Conservation (phyloP, 1,140 invertebrate genomes). For the Drosophila baimaii region DNA sequence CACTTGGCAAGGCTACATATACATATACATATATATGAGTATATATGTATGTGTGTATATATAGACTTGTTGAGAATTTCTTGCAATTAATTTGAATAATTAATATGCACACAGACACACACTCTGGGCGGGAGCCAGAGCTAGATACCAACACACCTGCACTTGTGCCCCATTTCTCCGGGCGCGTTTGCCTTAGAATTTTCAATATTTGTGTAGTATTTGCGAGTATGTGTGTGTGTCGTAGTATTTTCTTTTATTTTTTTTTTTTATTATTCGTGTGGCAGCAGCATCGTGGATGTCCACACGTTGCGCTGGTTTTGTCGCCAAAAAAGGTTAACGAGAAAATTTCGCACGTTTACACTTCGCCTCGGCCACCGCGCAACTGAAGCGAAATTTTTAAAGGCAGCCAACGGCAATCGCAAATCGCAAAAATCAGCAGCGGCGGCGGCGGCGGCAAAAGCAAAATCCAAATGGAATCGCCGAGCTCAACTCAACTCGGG, state of each 20-base stretch:
- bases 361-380: constrained; percentile 70
- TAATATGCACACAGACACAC: constrained; percentile 62
- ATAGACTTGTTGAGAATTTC: constrained; percentile 59
- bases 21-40: constrained; percentile 4
- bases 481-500: constrained; percentile 48
- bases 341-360: constrained; percentile 72
- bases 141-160: constrained; percentile 69
- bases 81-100: constrained; percentile 80
- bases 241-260: constrained; percentile 42
- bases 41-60: constrained; percentile 13
- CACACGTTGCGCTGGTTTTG: constrained; percentile 60
- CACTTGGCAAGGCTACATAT: constrained; percentile 20
- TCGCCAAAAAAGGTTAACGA: constrained; percentile 39
- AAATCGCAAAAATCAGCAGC: constrained; percentile 38
- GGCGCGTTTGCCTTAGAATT: constrained; percentile 64
- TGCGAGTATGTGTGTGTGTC: not conserved
- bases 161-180: constrained; percentile 67
- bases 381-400: constrained; percentile 59
- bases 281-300: constrained; percentile 62
- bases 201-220: constrained; percentile 49
- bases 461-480: constrained; percentile 37
- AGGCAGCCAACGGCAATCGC: constrained; percentile 41
- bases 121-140: not conserved
- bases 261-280: constrained; percentile 49
- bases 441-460: constrained; percentile 20